Evolutionary conservation across 2,113 vertebrate genomes (phyloP).

Genomic region (Empidonax alnorum): DNA sequence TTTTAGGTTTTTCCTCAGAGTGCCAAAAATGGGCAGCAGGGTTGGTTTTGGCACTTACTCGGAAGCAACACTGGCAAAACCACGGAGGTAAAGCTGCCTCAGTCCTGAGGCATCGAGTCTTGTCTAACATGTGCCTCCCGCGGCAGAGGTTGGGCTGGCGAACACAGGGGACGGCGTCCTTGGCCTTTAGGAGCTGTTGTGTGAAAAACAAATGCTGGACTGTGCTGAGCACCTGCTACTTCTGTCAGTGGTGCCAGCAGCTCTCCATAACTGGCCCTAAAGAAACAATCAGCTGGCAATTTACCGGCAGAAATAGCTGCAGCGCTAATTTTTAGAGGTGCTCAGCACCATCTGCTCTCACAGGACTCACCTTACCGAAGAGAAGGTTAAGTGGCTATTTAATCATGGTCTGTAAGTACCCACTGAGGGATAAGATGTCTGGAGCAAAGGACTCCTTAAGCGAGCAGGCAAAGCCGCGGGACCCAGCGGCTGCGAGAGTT

Average conservation of each 20-base stretch:
- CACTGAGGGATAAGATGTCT: conserved; percentile 57
- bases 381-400: conserved; percentile 68
- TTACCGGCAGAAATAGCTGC: background rate
- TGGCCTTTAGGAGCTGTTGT: background rate
- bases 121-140: accelerated
- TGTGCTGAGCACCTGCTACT: background rate
- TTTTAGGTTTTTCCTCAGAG: background rate
- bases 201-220: background rate
- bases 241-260: background rate
- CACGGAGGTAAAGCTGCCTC: background rate
- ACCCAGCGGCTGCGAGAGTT: background rate
- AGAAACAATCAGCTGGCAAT: background rate
- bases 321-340: conserved; percentile 49
- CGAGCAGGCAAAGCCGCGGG: background rate
- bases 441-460: conserved; percentile 4
- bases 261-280: background rate
- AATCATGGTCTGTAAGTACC: conserved; percentile 60
- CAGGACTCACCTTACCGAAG: conserved; percentile 31
- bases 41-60: background rate
- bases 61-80: background rate
- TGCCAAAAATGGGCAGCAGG: too few relatives aligned
- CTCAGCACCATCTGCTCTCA: conserved; percentile 59
- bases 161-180: accelerated
- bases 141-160: background rate
- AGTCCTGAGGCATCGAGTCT: background rate